A percentile compares a stretch with the other conserved stretches of the same genome.
phyloP scores from a whole-genome alignment of 37 sponge, comb jelly and placozoan genomes.

The Dysidea cf. avara region DNA sequence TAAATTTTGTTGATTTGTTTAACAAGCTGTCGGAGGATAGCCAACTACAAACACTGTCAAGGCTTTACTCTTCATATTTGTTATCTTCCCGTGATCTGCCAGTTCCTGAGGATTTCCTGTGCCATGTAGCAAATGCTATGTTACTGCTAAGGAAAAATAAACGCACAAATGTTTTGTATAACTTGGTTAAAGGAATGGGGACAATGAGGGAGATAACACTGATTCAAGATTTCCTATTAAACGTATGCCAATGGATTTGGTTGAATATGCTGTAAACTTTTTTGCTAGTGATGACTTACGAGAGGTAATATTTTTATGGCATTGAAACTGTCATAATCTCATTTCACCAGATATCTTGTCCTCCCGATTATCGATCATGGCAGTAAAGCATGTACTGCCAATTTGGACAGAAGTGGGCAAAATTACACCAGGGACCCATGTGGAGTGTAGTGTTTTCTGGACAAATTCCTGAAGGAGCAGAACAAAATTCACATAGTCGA shows the following conservation, averaged over 20 bases:
- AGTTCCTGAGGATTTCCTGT: conserved; percentile 26
- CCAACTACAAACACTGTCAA: no score
- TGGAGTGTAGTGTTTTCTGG: no score
- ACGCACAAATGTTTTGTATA: neutral
- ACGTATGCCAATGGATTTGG: neutral
- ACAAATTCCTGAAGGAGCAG: neutral
- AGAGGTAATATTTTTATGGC: no score
- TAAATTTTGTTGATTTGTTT: no score
- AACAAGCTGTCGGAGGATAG: no score
- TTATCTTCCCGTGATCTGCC: no score
- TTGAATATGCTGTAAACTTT: conserved; percentile 9
- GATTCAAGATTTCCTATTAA: conserved; percentile 3
- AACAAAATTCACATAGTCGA: neutral
- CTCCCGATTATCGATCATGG: no score
- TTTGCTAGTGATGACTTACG: neutral
- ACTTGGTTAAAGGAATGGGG: neutral
- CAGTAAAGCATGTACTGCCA: conserved; percentile 3
- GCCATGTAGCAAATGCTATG: neutral
- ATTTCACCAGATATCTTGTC: neutral
- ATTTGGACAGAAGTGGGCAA: conserved; percentile 14
- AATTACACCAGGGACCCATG: conserved; percentile 14
- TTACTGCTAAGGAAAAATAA: no score
- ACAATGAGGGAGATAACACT: neutral
- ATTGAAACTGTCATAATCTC: no score
- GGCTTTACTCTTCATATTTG: no score